Evolutionary conservation across 1,140 invertebrate species (phyloP).

Genomic region (Eubasilissa regina): DNA sequence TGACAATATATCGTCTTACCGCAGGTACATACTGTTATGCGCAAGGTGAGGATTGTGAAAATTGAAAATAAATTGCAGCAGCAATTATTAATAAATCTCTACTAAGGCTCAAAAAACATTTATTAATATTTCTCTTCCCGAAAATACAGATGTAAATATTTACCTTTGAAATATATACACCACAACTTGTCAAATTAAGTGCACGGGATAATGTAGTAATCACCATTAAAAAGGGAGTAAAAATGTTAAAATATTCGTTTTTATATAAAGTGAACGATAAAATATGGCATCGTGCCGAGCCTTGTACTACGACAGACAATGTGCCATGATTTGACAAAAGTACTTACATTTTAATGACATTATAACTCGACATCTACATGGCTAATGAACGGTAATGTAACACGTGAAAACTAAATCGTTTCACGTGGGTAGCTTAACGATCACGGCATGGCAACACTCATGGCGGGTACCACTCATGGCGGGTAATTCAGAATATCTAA

Average conservation of each 20-base stretch:
- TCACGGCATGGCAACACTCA: neutral
- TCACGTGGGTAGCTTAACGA: constrained; percentile 20
- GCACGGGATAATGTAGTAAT: no score
- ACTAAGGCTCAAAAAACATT: no score
- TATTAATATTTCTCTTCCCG: no score
- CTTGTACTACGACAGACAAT: constrained; percentile 2
- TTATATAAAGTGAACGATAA: neutral
- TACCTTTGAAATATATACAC: no score
- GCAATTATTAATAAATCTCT: no score
- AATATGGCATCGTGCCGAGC: constrained; percentile 2
- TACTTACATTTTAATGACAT: constrained; percentile 37
- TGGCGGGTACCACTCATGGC: constrained; percentile 12
- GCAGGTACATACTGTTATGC: neutral
- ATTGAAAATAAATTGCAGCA: no score
- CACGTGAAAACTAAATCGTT: constrained; percentile 40
- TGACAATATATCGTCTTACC: constrained; percentile 24
- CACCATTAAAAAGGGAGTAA: no score
- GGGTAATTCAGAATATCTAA: constrained; percentile 17
- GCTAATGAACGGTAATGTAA: constrained; percentile 42
- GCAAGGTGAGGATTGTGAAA: no score
- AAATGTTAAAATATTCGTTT: no score
- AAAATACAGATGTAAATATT: no score
- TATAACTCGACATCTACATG: constrained; percentile 37
- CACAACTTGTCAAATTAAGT: no score
- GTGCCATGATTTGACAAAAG: constrained; percentile 46